Evolutionary conservation across 2,888 invertebrate species (phyloP), one percentile per base, ranked within the genome.

Genomic region (Noctua comes): DNA sequence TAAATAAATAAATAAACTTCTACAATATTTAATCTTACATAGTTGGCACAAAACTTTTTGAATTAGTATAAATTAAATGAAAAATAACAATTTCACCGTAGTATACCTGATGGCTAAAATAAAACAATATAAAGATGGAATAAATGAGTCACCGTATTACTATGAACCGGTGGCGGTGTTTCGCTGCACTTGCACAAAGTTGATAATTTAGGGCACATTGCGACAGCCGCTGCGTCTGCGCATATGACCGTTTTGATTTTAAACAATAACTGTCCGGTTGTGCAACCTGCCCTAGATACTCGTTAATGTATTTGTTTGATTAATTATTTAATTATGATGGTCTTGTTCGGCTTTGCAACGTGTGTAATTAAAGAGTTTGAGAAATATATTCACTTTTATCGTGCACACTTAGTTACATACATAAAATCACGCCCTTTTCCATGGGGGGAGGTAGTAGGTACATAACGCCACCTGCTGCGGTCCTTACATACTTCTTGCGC

Each of bases 261-360:
- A 88, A 90, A 91, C 90, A 91, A 91, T 90, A 88, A 84, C 74
- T 85, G 85, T 51, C 40, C 72, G 77, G 76, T 92, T 90, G 87
- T 90, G 78, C 87, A 91, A 91, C 80, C 7, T 72, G 91, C 88
- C 90, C 91, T 88, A 91, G 83, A 87, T 91, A 86, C 74, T 54
- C 69, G 81, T 73, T 81, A 76, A 85, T 84, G 79, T 80, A 71
- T 79, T 62, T 78, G 77, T 77, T 64, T 84, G 73, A 81, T 87
- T 82, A 77, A 82, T 85, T 78, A 71, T 70, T 76, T 82, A 74
- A 77, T 81, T 68, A 80, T 73, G 84, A 77, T 69, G 79, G 36
- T 31, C 51, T 73, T 73, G 66, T 24, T 62, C 46, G 68, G 8
- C 16, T 59, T 36, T 8, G 36, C n/a, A 40, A n/a, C 2, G 1